Conservation (phyloP, 2,888 invertebrate genomes). For the Ophonus ardosiacus region DNA sequence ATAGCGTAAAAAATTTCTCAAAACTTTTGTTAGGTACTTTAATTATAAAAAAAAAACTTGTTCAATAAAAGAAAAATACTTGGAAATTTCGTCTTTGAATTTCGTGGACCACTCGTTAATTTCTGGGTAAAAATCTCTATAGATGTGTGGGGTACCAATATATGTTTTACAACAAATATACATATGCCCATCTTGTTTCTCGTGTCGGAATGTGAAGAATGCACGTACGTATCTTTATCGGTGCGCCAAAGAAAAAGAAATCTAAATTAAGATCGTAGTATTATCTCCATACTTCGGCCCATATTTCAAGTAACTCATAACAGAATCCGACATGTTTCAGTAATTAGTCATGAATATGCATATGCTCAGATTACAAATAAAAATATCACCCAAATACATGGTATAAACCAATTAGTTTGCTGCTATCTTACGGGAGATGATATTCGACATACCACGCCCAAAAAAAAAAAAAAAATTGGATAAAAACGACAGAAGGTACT, state of each 20-base stretch:
- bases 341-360: slow-evolving; percentile 71
- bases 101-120: no score
- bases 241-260: slow-evolving; percentile 22
- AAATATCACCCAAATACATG: slow-evolving; percentile 70
- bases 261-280: slow-evolving; percentile 47
- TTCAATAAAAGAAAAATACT: no score
- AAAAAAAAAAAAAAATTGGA: slow-evolving; percentile 49
- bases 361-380: slow-evolving; percentile 65
- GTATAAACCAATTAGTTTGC: slow-evolving; percentile 70
- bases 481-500: no score
- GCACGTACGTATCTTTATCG: neutral
- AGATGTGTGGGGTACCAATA: no score
- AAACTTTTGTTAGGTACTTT: no score
- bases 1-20: no score
- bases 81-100: no score
- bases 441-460: slow-evolving; percentile 69
- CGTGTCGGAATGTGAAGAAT: slow-evolving; percentile 1
- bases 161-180: no score
- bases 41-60: no score
- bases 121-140: no score
- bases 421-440: slow-evolving; percentile 37
- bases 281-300: slow-evolving; percentile 44
- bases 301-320: slow-evolving; percentile 63
- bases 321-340: slow-evolving; percentile 63
- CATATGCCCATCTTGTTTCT: neutral